These are phyloP conservation scores for Sminthopsis crassicaudata DNA, from an alignment of 2,113 vertebrate species.

Conservation along the genomic window DNA sequence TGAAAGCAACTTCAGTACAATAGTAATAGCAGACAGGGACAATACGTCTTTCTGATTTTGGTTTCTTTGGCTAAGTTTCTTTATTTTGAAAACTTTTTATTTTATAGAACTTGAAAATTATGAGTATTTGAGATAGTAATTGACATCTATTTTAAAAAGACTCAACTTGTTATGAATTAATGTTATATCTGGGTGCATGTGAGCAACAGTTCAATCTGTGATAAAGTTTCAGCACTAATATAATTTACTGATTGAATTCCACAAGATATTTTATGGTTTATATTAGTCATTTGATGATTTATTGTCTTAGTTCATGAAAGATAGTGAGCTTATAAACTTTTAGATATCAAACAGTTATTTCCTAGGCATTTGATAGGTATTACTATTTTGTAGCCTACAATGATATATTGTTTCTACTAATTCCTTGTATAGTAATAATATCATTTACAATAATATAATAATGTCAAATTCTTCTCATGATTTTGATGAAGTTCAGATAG, in stretches of 20 bases:
- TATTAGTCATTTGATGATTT: neutral
- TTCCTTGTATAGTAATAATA: neutral
- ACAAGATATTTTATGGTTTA: neutral
- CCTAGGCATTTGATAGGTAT: neutral
- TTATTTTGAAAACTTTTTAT: neutral
- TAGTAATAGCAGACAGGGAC: neutral
- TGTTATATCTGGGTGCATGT: neutral
- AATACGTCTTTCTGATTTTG: neutral
- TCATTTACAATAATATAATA: neutral
- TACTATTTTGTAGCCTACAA: neutral
- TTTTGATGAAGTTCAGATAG: neutral
- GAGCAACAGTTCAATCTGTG: neutral
- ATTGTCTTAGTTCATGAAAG: neutral
- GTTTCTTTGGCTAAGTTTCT: neutral
- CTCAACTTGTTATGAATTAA: neutral
- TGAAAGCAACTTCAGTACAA: neutral
- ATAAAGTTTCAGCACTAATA: neutral
- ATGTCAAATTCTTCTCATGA: neutral
- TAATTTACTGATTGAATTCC: neutral
- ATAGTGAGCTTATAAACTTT: neutral
- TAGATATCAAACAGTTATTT: neutral
- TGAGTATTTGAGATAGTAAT: neutral
- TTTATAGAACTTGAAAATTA: neutral
- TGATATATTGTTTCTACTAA: neutral
- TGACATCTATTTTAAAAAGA: neutral